Evolutionary conservation across 30 jellyfish, hydroid and myxozoan species (phyloP).

Genomic region (Cassiopea xamachana): DNA sequence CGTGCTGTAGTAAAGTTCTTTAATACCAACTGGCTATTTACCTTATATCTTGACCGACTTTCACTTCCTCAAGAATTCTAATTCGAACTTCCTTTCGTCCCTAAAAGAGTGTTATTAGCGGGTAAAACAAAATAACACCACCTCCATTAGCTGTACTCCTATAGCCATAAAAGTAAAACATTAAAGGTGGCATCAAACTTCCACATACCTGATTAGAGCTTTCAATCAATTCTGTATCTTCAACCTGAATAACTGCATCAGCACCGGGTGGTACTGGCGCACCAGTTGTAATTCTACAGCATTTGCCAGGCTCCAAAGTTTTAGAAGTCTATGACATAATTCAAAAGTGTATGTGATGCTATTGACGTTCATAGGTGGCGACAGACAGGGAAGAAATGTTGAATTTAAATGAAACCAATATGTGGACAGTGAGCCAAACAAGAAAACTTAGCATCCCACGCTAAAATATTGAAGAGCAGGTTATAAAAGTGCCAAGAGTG

Average conservation of each 20-base stretch:
- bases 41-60: conserved; percentile 76
- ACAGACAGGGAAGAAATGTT: too few relatives aligned
- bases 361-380: too few relatives aligned
- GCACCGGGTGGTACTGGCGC: conserved; percentile 99
- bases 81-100: conserved; percentile 64
- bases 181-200: not conserved
- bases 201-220: conserved; percentile 80
- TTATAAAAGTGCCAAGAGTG: too few relatives aligned
- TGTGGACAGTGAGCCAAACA: too few relatives aligned
- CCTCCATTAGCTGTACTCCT: not conserved
- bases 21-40: too few relatives aligned
- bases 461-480: too few relatives aligned
- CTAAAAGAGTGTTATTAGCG: not conserved
- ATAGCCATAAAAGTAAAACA: not conserved
- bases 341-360: too few relatives aligned
- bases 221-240: conserved; percentile 94
- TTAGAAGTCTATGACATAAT: not conserved
- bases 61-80: conserved; percentile 3
- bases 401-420: too few relatives aligned
- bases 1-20: too few relatives aligned
- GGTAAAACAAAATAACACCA: not conserved
- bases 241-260: conserved; percentile 98
- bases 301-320: conserved; percentile 69
- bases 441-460: too few relatives aligned
- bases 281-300: conserved; percentile 96